Percentiles rank a stretch among this genome's conserved stretches.
These are phyloP conservation scores for Lethrus apterus DNA, from an alignment of 1,140 invertebrate species.

Conservation along the genomic window DNA sequence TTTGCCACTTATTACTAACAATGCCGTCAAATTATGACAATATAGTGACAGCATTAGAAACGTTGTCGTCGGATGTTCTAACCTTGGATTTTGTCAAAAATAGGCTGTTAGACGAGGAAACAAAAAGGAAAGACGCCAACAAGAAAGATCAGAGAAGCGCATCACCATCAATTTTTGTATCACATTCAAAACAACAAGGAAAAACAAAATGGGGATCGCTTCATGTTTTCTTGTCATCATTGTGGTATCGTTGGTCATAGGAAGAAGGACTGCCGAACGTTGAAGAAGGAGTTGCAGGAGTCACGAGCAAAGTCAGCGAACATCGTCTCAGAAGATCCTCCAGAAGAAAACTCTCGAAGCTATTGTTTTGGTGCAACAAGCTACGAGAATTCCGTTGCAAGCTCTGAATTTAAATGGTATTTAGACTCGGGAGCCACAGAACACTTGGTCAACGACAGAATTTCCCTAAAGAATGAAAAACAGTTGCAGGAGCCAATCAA, in stretches of 20 bases:
- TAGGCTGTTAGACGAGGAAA: slow-evolving; percentile 39
- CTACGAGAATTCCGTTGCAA: background rate
- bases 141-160: background rate
- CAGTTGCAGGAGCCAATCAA: too few species aligned
- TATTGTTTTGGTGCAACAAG: background rate
- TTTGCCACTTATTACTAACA: slow-evolving; percentile 38
- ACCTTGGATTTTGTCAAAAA: slow-evolving; percentile 41
- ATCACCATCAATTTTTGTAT: slow-evolving; percentile 1
- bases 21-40: slow-evolving; percentile 38
- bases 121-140: slow-evolving; percentile 25
- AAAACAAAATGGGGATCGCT: background rate
- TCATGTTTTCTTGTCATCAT: slow-evolving; percentile 6
- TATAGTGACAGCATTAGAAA: slow-evolving; percentile 42
- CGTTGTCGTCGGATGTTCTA: slow-evolving; percentile 36
- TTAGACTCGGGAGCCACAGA: slow-evolving; percentile 2
- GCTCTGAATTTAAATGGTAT: background rate
- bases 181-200: background rate
- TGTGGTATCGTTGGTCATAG: background rate
- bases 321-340: background rate
- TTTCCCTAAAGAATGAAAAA: too few species aligned
- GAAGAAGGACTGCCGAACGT: slow-evolving; percentile 1
- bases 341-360: slow-evolving; percentile 4
- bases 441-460: background rate
- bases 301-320: background rate
- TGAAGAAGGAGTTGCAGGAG: too few species aligned